Evolutionary conservation across 2,113 vertebrate genomes (phyloP).

Genomic region (Ophiodon elongatus): DNA sequence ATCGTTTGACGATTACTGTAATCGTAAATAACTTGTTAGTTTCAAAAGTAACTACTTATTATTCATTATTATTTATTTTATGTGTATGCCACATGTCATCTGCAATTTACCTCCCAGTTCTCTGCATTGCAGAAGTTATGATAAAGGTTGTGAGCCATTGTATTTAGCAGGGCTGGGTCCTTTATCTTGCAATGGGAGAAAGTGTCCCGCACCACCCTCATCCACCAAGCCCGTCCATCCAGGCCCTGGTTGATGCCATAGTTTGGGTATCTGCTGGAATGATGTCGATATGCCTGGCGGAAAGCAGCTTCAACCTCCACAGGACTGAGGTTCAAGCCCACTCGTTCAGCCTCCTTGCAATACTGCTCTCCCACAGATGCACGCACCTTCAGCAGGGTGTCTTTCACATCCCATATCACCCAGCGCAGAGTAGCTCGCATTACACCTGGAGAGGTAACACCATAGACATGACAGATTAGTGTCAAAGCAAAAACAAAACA

Average conservation of each 20-base stretch:
- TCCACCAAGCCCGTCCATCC: conserved; percentile 90
- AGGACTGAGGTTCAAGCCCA: conserved; percentile 83
- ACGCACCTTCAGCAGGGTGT: conserved; percentile 91
- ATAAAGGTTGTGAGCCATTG: conserved; percentile 87
- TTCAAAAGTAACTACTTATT: not conserved
- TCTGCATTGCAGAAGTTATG: conserved; percentile 82
- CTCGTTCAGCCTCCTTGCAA: conserved; percentile 82
- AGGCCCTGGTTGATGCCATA: conserved; percentile 89
- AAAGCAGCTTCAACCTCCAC: conserved; percentile 83
- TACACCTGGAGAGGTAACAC: conserved; percentile 43
- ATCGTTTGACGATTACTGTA: not conserved
- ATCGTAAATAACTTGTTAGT: not conserved
- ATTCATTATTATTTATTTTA: not conserved
- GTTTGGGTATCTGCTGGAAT: conserved; percentile 87
- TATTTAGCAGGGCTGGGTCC: conserved; percentile 77
- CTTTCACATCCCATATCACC: conserved; percentile 94
- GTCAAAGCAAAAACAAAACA: not conserved
- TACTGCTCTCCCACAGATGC: conserved; percentile 89
- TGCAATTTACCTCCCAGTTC: conserved; percentile 88
- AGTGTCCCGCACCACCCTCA: conserved; percentile 84
- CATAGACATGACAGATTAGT: not conserved
- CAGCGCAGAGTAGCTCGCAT: conserved; percentile 83
- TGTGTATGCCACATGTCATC: not conserved
- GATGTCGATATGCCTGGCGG: conserved; percentile 73
- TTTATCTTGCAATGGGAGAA: conserved; percentile 86